These are phyloP conservation scores for Nautilus pompilius DNA, from an alignment of 1,140 invertebrate species.

Conservation along the genomic window DNA sequence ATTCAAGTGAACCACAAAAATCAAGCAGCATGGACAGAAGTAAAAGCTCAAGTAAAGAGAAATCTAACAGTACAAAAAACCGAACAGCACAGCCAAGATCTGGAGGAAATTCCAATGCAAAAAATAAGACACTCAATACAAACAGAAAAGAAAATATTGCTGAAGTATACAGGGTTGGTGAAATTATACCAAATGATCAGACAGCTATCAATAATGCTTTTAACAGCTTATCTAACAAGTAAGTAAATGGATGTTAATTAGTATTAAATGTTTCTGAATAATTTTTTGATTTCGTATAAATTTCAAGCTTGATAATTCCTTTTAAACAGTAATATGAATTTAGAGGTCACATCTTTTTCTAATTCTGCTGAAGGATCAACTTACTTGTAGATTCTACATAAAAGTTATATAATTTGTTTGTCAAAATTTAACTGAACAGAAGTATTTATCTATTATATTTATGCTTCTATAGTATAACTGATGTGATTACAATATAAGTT, in stretches of 20 bases:
- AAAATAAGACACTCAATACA: constrained; percentile 26
- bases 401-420: no score
- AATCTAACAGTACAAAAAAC: constrained; percentile 45
- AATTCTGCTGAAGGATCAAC: no score
- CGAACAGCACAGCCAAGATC: constrained; percentile 30
- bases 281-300: no score
- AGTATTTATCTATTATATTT: no score
- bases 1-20: constrained; percentile 16
- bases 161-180: constrained; percentile 62
- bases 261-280: no score
- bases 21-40: constrained; percentile 8
- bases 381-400: no score
- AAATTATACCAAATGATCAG: constrained; percentile 62
- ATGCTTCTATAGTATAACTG: no score
- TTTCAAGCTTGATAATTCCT: no score
- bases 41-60: constrained; percentile 35
- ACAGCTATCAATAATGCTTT: constrained; percentile 62
- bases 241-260: constrained; percentile 14
- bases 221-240: constrained; percentile 55
- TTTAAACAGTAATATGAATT: no score
- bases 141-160: constrained; percentile 47
- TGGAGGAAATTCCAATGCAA: constrained; percentile 35
- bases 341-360: no score
- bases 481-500: no score
- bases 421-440: no score